Evolutionary conservation across 2,113 vertebrate genomes (phyloP), one percentile per base, ranked within the genome.

Genomic region (Coturnix japonica): DNA sequence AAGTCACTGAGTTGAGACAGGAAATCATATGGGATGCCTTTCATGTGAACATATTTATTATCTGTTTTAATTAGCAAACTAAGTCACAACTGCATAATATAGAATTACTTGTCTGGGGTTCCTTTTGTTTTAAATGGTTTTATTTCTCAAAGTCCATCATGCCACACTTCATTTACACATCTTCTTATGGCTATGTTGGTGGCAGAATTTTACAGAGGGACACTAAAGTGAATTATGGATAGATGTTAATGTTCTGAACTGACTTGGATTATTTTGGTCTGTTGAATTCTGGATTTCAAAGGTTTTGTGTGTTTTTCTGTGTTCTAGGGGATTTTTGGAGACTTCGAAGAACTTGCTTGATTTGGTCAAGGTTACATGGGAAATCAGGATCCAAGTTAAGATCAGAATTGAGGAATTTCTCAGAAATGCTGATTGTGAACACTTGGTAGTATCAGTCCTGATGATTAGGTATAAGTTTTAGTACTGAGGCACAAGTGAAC

Each of bases 1-100:
- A 91, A 93, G 66, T 56, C 51, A 91, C 54, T 91, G 75, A 93
- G 70, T 82, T 96, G 67, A 94, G 92, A 87, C 91, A 63, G 71
- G 87, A 60, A 96, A 89, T 76, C 81, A 89, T 71, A 71, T 63
- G 57, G 67, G 89, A 92, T 84, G 83, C 63, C 46, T 90, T 89
- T 81, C 46, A 59, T 75, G 54, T 83, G 49, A 87, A 65, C 31
- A 56, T 86, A 64, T 88, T 94, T 89, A 96, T 96, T 93, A 67
- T 90, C 78, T 44, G 7, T 51, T 94, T 81, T 89, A 94, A 54
- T 95, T 95, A 91, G 64, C 75, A 93, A 90, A 85, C 72, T 69
- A 67, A 90, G 31, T 80, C 44, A 76, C 85, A 94, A 78, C 75
- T 86, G 44, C 82, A 6, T 73, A 90, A 71, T 57, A 14, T 74